A percentile compares a stretch with the other conserved stretches of the same genome.
Evolutionary conservation across 2,888 invertebrate genomes (phyloP).

Genomic region (Chrysolina oricalcia): DNA sequence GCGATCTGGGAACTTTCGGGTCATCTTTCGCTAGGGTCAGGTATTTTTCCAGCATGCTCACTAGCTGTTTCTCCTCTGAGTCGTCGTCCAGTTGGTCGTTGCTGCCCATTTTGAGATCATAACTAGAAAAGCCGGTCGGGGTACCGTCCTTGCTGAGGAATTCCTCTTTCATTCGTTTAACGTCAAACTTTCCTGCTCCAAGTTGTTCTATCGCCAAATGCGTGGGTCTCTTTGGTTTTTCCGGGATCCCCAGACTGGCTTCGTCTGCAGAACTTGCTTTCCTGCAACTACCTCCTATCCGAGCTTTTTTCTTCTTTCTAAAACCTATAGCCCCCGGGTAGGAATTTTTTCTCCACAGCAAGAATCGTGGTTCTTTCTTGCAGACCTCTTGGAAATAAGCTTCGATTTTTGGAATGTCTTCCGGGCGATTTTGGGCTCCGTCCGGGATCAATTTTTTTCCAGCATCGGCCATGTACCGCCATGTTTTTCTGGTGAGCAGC

Average conservation of each 20-base stretch:
- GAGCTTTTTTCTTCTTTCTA: slow-evolving; percentile 74
- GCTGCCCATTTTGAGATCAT: slow-evolving; percentile 43
- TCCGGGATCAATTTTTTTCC: slow-evolving; percentile 91
- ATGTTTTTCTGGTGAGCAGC: slow-evolving; percentile 90
- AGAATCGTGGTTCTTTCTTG: slow-evolving; percentile 83
- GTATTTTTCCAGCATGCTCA: slow-evolving; percentile 80
- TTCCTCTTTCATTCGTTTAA: slow-evolving; percentile 80
- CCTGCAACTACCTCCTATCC: slow-evolving; percentile 81
- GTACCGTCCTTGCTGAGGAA: slow-evolving; percentile 76
- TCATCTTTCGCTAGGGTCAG: slow-evolving; percentile 73
- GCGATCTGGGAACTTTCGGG: slow-evolving; percentile 44
- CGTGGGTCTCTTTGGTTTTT: slow-evolving; percentile 70
- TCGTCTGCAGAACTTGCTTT: slow-evolving; percentile 80
- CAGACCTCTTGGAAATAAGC: slow-evolving; percentile 90
- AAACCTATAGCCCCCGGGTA: slow-evolving; percentile 83
- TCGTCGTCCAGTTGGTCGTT: slow-evolving; percentile 55
- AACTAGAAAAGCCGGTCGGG: slow-evolving; percentile 50
- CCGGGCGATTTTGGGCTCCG: slow-evolving; percentile 80
- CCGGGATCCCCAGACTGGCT: slow-evolving; percentile 72
- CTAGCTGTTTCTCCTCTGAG: slow-evolving; percentile 75
- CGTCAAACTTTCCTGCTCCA: slow-evolving; percentile 78
- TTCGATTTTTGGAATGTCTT: slow-evolving; percentile 87
- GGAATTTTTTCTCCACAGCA: slow-evolving; percentile 88
- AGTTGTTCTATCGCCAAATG: slow-evolving; percentile 65
- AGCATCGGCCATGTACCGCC: slow-evolving; percentile 95